Evolutionary conservation across 2,797 vertebrate genomes (phyloP).

Genomic region (Pempheris klunzingeri): DNA sequence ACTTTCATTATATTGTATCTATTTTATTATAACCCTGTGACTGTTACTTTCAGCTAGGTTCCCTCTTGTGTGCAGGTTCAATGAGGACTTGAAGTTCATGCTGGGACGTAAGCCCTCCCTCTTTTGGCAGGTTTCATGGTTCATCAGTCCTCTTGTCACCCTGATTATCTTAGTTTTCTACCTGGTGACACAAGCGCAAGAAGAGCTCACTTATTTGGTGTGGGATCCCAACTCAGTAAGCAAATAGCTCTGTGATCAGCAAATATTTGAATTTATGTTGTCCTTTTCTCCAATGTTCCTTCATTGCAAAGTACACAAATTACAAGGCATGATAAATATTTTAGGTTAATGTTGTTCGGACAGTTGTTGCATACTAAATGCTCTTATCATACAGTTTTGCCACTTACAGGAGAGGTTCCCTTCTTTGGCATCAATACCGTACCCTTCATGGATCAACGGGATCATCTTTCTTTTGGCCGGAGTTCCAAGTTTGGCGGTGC

Average conservation of each 20-base stretch:
- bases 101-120: slow-evolving; percentile 90
- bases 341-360: background rate
- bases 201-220: slow-evolving; percentile 83
- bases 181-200: slow-evolving; percentile 85
- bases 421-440: slow-evolving; percentile 67
- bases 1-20: too few relatives aligned
- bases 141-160: slow-evolving; percentile 90
- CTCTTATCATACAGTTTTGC: slow-evolving; percentile 72
- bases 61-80: slow-evolving; percentile 87
- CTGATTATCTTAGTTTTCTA: slow-evolving; percentile 91
- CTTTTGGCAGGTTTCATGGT: slow-evolving; percentile 92
- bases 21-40: too few relatives aligned
- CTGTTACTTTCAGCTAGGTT: too few relatives aligned
- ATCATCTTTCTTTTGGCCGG: slow-evolving; percentile 90
- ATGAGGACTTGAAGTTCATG: slow-evolving; percentile 92
- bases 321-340: background rate
- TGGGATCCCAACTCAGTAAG: slow-evolving; percentile 92
- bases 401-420: slow-evolving; percentile 76
- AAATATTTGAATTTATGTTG: too few relatives aligned
- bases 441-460: slow-evolving; percentile 87
- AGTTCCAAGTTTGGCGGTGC: slow-evolving; percentile 87
- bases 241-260: too few relatives aligned
- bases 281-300: slow-evolving; percentile 53
- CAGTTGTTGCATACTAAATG: background rate
- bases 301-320: too few relatives aligned